Evolutionary conservation across 2,113 vertebrate species (phyloP).

Genomic region (Willisornis vidua): DNA sequence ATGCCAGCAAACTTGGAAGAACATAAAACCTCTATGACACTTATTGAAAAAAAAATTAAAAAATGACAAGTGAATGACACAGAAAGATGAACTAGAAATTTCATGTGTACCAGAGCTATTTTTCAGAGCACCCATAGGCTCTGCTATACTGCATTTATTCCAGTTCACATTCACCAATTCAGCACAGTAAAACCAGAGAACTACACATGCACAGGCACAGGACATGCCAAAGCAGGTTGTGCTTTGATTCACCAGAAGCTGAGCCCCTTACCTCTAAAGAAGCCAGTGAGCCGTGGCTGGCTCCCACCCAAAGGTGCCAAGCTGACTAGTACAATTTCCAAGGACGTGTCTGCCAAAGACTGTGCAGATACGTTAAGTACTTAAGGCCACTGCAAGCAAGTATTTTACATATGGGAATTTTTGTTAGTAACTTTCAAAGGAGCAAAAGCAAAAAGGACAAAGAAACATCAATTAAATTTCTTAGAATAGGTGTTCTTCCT

Average conservation of each 20-base stretch:
- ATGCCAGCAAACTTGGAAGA: neutral
- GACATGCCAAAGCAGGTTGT: neutral
- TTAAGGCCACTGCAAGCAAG: neutral
- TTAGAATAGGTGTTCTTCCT: neutral
- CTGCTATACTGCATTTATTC: neutral
- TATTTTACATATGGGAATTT: neutral
- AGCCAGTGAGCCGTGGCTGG: neutral
- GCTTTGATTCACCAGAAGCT: neutral
- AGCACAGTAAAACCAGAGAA: neutral
- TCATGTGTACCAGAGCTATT: neutral
- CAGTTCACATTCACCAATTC: neutral
- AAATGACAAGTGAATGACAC: neutral
- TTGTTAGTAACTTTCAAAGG: neutral
- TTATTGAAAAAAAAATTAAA: neutral
- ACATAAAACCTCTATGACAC: neutral
- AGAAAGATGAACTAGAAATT: neutral
- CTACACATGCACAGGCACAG: rapidly evolving
- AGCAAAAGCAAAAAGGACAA: neutral
- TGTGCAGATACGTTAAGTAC: rapidly evolving
- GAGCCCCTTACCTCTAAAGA: neutral
- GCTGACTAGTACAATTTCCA: neutral
- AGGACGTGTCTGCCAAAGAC: neutral
- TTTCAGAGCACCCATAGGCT: neutral
- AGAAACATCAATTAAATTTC: neutral
- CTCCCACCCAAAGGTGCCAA: neutral